Conservation (phyloP, 2,888 invertebrate genomes). For the Epirrita christyi region DNA sequence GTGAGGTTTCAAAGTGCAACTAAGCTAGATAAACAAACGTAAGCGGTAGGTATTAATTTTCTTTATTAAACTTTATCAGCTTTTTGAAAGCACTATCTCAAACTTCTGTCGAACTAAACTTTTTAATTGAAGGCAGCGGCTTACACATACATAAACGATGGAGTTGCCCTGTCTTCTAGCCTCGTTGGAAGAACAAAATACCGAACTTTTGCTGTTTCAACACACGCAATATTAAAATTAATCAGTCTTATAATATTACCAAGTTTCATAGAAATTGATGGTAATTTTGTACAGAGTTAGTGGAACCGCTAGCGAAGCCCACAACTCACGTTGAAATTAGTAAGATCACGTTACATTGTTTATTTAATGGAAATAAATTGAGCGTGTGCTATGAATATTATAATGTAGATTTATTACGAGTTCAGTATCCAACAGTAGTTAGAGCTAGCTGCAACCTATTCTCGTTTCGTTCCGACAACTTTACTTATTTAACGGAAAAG, state of each 20-base stretch:
- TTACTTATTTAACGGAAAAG: conserved; percentile 42
- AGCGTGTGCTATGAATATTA: conserved; percentile 12
- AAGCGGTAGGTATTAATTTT: background rate
- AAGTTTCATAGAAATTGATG: conserved; percentile 33
- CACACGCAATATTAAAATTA: conserved; percentile 51
- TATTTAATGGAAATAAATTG: conserved; percentile 11
- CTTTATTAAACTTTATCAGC: background rate
- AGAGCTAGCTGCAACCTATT: conserved; percentile 1
- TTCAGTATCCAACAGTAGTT: background rate
- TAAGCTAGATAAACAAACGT: conserved; percentile 11
- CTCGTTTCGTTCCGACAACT: conserved; percentile 9
- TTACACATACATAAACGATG: conserved; percentile 7
- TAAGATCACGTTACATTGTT: conserved; percentile 21
- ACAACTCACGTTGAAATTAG: conserved; percentile 21
- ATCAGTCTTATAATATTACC: conserved; percentile 44
- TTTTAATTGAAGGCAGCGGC: conserved; percentile 1
- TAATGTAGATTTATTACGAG: conserved; percentile 8
- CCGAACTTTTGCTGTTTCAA: conserved; percentile 49
- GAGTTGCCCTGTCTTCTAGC: conserved; percentile 37
- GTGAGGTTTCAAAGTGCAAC: conserved; percentile 23
- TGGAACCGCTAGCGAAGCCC: conserved; percentile 26
- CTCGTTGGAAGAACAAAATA: conserved; percentile 39
- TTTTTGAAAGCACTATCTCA: background rate
- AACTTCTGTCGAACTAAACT: background rate
- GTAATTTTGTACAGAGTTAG: conserved; percentile 16